Evolutionary conservation across 2,888 invertebrate genomes (phyloP).

Genomic region (Trilocha varians): DNA sequence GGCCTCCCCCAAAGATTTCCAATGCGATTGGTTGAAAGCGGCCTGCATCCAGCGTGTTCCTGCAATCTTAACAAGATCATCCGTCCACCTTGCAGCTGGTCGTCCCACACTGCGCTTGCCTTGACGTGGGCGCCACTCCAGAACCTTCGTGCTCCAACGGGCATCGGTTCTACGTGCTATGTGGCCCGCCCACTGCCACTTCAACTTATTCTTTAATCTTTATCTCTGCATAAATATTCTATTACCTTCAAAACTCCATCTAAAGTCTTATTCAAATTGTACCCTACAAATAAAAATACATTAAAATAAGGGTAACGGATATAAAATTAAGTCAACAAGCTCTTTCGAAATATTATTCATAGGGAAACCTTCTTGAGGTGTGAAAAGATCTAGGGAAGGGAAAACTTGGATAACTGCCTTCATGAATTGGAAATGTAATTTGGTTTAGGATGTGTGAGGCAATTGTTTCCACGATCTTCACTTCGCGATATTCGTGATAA

Average conservation of each 20-base stretch:
- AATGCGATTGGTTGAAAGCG: no score
- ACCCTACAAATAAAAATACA: not conserved
- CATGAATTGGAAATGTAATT: conserved; percentile 73
- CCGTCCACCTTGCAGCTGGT: no score
- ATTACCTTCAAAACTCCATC: not conserved
- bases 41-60: no score
- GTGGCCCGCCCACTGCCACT: no score
- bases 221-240: no score
- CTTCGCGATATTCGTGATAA: conserved; percentile 44
- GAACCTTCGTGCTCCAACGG: no score
- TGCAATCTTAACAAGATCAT: no score
- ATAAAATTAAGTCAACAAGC: conserved; percentile 72
- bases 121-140: no score
- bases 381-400: conserved; percentile 26
- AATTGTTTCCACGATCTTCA: conserved; percentile 55
- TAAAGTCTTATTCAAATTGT: not conserved
- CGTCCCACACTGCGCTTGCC: no score
- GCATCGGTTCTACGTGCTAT: no score
- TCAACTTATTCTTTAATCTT: no score
- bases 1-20: no score
- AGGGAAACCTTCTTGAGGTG: conserved; percentile 55
- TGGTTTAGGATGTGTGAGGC: conserved; percentile 50
- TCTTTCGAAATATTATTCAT: conserved; percentile 64
- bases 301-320: conserved; percentile 43
- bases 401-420: conserved; percentile 50